Evolutionary conservation across 2,113 vertebrate species (phyloP).

Genomic region (Myotis lucifugus): DNA sequence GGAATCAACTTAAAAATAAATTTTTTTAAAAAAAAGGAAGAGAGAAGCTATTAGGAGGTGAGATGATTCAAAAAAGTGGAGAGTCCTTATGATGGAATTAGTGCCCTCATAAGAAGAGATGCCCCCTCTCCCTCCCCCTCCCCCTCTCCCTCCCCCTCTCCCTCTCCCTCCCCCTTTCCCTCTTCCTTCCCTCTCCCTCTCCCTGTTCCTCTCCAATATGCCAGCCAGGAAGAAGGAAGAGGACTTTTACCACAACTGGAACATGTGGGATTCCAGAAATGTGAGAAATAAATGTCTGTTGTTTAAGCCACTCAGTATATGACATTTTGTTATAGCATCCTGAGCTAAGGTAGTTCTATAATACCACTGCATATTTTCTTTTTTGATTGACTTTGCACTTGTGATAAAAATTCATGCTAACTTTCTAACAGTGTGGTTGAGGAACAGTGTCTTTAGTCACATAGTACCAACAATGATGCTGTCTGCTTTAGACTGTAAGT

Average conservation of each 20-base stretch:
- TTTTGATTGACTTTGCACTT: background rate
- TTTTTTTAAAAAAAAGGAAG: too few species aligned
- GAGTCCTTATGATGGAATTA: background rate
- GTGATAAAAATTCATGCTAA: background rate
- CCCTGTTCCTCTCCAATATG: background rate
- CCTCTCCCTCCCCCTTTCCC: too few species aligned
- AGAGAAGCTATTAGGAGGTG: background rate
- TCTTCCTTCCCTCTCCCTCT: too few species aligned
- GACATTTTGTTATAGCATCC: background rate
- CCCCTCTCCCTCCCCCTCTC: too few species aligned
- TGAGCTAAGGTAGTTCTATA: background rate
- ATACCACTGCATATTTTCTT: background rate
- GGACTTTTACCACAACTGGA: background rate
- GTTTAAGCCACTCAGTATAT: background rate
- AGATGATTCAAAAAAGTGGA: background rate
- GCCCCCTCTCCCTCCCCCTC: too few species aligned
- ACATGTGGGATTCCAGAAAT: background rate
- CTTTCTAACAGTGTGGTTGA: background rate
- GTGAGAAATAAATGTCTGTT: background rate
- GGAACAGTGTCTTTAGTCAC: background rate
- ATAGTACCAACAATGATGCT: background rate
- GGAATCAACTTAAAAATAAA: too few species aligned
- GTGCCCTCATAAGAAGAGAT: background rate
- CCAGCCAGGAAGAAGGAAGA: background rate
- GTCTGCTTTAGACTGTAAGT: background rate